Base-by-base conservation (phyloP, 2,797 vertebrate species). In the Acrossocheilus wenchowensis region DNA sequence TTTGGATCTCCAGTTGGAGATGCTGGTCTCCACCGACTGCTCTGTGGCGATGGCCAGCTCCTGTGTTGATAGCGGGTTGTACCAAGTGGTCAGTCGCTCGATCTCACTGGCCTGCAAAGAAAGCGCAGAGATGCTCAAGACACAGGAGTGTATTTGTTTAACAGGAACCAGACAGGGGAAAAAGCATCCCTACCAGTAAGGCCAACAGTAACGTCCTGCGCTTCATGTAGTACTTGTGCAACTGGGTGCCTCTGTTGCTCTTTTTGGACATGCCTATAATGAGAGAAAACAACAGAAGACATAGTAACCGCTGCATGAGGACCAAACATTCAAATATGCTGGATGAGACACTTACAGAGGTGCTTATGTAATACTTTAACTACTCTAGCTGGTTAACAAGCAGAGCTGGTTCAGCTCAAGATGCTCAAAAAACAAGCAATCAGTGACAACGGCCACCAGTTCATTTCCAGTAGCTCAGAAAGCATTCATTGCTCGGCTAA, bases 201-300 rank as follows among this genome's bases (percentile, higher is more conserved):
- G 98, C 98, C 19, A 99, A 92, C 74, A 99, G 89, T 77, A 99
- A 92, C 0, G 97, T 99, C 88, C 98, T 95, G 75, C 98, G 96
- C 19, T 99, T 99, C 98, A 99, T 99, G 94, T 99, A 99, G 93
- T 99, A 99, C 89, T 98, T 99, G 92, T 99, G 98, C 0, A 99
- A 94, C 92, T 99, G 98, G 0, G 98, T 98, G 12, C 98, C 98
- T 89, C 97, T 91, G 94, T 97, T 99, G 9, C 96, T 98, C 92
- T 99, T 99, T 95, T 99, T 99, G 23, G 98, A 97, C 91, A 97
- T 94, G 15, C 98, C 98, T 99, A 43, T 1, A 82, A 74, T 52
- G 78, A 90, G 23, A 78, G 26, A 15, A 26, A 26, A 23, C 7
- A n/a, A 7, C 12, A 69, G 62, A 81, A 12, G 36, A 64, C 15